Evolutionary conservation across 2,797 vertebrate genomes (phyloP).

Genomic region (Podarcis lilfordi): DNA sequence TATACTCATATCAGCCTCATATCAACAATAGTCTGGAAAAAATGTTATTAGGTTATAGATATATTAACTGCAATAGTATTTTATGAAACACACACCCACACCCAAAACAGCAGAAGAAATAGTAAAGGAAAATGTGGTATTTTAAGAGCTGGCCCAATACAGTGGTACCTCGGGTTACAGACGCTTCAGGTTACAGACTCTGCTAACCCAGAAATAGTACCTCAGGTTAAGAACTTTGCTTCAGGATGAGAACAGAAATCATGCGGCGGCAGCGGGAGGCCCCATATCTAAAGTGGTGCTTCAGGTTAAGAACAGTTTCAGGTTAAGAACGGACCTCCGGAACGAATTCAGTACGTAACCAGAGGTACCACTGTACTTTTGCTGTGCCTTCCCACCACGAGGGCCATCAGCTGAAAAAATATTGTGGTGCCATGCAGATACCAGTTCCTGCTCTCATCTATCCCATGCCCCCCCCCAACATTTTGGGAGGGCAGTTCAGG

Average conservation of each 20-base stretch:
- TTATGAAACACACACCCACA: neutral
- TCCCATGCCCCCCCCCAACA: neutral
- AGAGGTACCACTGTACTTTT: neutral
- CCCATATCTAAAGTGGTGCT: no score
- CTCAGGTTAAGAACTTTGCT: no score
- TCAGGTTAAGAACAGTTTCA: no score
- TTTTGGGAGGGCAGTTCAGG: no score
- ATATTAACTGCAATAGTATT: conserved; percentile 35
- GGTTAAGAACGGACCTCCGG: no score
- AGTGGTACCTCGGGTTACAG: no score
- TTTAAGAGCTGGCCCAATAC: conserved; percentile 35
- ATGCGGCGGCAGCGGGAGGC: no score
- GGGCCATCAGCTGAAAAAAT: neutral
- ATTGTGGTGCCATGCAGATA: neutral
- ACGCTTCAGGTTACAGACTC: no score
- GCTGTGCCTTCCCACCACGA: neutral
- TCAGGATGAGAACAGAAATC: no score
- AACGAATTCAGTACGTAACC: no score
- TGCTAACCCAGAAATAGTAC: no score
- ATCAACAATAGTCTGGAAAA: conserved; percentile 49
- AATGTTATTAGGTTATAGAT: conserved; percentile 45
- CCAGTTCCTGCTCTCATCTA: neutral
- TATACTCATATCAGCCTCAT: conserved; percentile 55
- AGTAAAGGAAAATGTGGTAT: conserved; percentile 50
- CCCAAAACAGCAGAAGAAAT: conserved; percentile 23